phyloP scores from a whole-genome alignment of 1,140 invertebrate genomes.

The Ectropis grisescens region DNA sequence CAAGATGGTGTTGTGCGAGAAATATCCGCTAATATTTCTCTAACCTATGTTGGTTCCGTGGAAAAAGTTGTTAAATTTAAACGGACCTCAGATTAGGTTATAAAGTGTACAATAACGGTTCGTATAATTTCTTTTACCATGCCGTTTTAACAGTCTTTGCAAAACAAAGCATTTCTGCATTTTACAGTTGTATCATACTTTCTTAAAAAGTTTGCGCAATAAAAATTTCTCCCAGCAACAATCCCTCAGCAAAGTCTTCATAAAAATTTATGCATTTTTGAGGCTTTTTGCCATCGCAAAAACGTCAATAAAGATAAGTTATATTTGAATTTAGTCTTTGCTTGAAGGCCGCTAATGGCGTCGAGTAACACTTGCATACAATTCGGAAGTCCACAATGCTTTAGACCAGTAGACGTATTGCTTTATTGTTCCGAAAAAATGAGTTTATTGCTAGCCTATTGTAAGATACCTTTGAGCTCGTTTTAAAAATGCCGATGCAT shows the following conservation, averaged over 20 bases:
- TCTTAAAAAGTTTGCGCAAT: too few species aligned
- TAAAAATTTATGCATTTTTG: slow-evolving; percentile 30
- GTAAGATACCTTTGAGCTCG: slow-evolving; percentile 25
- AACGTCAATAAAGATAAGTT: slow-evolving; percentile 12
- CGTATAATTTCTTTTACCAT: too few species aligned
- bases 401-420: slow-evolving; percentile 48
- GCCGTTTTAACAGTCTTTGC: too few species aligned
- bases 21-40: too few species aligned
- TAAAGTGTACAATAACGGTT: too few species aligned
- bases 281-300: slow-evolving; percentile 20
- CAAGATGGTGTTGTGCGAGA: too few species aligned
- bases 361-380: slow-evolving; percentile 28
- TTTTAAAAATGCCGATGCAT: slow-evolving; percentile 25
- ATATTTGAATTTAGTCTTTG: slow-evolving; percentile 17
- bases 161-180: too few species aligned
- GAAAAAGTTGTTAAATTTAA: too few species aligned
- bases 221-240: slow-evolving; percentile 34
- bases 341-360: slow-evolving; percentile 38
- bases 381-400: slow-evolving; percentile 52
- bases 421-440: slow-evolving; percentile 46
- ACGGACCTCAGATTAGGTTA: too few species aligned
- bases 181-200: too few species aligned
- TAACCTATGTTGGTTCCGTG: too few species aligned
- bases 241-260: slow-evolving; percentile 1
- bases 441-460: slow-evolving; percentile 36